Conservation (phyloP, 2,113 vertebrate species). For the Pteronura brasiliensis region DNA sequence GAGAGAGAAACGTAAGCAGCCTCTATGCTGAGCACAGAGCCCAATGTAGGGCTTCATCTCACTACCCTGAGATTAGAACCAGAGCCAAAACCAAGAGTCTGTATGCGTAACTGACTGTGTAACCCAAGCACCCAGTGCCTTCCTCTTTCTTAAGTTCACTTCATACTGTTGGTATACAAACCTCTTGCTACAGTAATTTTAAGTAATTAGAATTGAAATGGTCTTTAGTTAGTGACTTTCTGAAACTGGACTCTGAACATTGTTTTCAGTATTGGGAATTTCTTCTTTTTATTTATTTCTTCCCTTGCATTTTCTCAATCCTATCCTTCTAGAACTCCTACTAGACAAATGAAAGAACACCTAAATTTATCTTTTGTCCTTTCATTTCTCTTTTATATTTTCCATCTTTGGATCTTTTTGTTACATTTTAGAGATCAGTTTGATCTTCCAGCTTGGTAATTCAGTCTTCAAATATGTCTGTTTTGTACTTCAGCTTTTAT, state of each 20-base stretch:
- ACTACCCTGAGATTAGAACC: neutral
- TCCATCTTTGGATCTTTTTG: neutral
- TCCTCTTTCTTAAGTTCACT: neutral
- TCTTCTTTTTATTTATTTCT: slow-evolving; percentile 4
- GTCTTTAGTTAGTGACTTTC: neutral
- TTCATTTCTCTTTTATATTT: neutral
- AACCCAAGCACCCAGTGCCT: neutral
- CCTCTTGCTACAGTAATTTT: neutral
- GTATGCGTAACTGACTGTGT: neutral
- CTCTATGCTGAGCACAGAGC: neutral
- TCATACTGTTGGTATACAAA: neutral
- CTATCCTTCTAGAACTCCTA: neutral
- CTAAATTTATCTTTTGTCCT: neutral
- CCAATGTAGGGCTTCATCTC: neutral
- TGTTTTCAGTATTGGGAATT: neutral
- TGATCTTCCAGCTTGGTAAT: neutral
- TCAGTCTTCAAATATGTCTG: neutral
- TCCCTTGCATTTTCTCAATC: neutral
- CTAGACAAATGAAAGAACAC: neutral
- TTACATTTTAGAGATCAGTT: neutral
- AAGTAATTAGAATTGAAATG: neutral
- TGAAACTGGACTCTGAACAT: neutral
- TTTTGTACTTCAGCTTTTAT: neutral
- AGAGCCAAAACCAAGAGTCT: neutral
- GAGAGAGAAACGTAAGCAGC: neutral